phyloP scores from a whole-genome alignment of 2,888 invertebrate species.

The Dicroscelio sp. region DNA sequence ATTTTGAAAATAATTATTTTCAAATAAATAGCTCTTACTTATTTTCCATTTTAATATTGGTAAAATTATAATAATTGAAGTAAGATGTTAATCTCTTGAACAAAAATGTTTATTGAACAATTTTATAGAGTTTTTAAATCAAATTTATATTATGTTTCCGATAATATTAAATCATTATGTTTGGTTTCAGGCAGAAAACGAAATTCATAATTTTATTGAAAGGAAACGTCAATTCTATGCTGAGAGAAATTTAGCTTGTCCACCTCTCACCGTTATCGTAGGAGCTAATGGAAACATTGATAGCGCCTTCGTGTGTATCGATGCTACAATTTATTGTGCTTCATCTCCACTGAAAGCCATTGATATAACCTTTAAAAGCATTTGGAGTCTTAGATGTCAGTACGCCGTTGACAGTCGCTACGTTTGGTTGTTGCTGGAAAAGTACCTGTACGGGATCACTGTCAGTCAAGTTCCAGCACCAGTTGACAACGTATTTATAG shows the following conservation, averaged over 20 bases:
- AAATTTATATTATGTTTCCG: no score
- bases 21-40: no score
- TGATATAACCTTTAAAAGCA: background rate
- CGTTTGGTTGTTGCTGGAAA: background rate
- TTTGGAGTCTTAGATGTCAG: background rate
- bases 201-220: background rate
- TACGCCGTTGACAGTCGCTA: conserved; percentile 1
- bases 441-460: background rate
- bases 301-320: background rate
- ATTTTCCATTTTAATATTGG: no score
- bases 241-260: background rate
- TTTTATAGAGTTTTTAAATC: no score
- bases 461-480: background rate
- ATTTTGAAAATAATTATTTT: background rate
- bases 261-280: background rate
- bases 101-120: no score
- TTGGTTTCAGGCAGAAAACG: background rate
- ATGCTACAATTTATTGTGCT: background rate
- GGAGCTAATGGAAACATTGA: background rate
- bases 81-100: no score
- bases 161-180: background rate
- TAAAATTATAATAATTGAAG: no score
- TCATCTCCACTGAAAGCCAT: background rate
- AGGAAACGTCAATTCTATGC: background rate
- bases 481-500: background rate